Conservation (phyloP, 2,888 invertebrate genomes). For the Eristalis intricaria region DNA sequence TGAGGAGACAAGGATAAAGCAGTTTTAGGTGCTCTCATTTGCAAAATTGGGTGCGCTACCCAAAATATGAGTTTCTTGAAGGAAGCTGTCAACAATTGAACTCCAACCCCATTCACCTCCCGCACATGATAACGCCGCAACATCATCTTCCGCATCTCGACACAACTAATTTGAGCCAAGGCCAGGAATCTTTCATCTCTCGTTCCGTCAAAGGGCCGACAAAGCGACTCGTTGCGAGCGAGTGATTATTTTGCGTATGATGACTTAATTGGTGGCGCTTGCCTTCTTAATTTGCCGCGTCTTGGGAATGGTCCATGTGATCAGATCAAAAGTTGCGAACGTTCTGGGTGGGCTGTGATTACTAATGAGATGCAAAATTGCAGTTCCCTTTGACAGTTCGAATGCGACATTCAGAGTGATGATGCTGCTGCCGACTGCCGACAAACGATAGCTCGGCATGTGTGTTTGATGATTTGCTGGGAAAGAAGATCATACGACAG, state of each 20-base stretch:
- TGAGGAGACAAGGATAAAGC: no score
- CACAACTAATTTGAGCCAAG: background rate
- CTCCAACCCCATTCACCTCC: background rate
- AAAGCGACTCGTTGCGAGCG: constrained; percentile 12
- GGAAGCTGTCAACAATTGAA: no score
- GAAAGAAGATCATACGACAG: background rate
- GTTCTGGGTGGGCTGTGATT: constrained; percentile 52
- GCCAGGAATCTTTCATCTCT: background rate
- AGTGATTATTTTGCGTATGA: constrained; percentile 39
- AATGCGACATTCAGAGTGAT: constrained; percentile 30
- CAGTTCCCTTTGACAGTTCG: constrained; percentile 27
- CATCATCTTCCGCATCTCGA: background rate
- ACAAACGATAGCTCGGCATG: background rate
- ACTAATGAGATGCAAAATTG: constrained; percentile 54
- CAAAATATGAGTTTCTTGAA: no score
- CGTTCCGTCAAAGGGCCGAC: constrained; percentile 22
- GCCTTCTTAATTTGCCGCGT: constrained; percentile 21
- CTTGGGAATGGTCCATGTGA: background rate
- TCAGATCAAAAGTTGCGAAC: constrained; percentile 27
- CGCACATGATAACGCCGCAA: background rate
- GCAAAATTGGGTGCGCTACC: no score
- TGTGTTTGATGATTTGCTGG: background rate
- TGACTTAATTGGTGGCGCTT: constrained; percentile 66
- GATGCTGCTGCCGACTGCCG: constrained; percentile 1
- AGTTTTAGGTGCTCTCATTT: no score